phyloP scores from a whole-genome alignment of 2,797 vertebrate species.

The Poecilia gillii region DNA sequence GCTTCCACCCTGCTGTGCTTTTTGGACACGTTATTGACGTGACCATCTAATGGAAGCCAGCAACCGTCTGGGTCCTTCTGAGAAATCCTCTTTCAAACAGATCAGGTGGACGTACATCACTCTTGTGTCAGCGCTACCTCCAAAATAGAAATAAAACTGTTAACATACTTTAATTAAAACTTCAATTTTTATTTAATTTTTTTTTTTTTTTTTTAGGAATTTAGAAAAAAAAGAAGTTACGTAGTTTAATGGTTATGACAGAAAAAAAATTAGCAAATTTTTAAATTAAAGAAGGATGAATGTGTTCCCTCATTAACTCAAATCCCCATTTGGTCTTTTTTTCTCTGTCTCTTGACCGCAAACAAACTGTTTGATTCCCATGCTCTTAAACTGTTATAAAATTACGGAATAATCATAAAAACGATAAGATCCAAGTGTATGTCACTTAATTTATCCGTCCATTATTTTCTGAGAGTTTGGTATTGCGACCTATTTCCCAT shows the following conservation, averaged over 20 bases:
- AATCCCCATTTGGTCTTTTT: not conserved
- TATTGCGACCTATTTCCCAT: not conserved
- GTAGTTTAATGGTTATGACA: no score
- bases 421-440: not conserved
- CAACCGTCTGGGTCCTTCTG: not conserved
- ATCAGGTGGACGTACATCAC: not conserved
- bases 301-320: not conserved
- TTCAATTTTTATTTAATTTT: no score
- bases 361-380: not conserved
- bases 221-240: not conserved
- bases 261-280: not conserved
- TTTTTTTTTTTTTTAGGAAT: no score
- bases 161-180: not conserved
- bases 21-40: slow-evolving; percentile 19
- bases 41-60: slow-evolving; percentile 2
- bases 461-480: not conserved
- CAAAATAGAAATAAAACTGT: not conserved
- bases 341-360: not conserved
- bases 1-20: slow-evolving; percentile 11
- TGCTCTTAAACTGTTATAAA: not conserved
- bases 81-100: not conserved
- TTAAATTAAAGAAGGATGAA: not conserved
- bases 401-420: not conserved
- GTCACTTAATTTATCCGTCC: not conserved
- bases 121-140: not conserved